Evolutionary conservation across 2,113 vertebrate species (phyloP), one percentile per base, ranked within the genome.

Genomic region (Rhinogobius similis): DNA sequence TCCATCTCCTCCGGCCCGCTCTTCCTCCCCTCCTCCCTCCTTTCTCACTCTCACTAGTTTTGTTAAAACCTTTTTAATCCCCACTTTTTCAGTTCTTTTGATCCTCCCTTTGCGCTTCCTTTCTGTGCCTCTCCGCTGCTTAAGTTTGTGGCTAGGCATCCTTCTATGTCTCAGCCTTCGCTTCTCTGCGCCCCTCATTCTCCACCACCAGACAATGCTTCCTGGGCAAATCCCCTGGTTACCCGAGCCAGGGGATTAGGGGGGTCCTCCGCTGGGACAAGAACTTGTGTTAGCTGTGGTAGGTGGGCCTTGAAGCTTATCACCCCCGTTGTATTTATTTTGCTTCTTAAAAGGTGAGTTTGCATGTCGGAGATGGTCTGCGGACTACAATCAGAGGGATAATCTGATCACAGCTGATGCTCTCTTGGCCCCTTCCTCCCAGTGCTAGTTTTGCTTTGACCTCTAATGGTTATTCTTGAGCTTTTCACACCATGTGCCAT

Each of bases 311-410:
- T 53, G 73, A 44, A 82, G 90, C 86, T 88, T 89, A 91, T 86
- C 81, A 76, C 84, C 69, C 27, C 68, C 73, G 69, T 67, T 39
- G 65, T 93, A 90, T 93, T 93, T 93, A 90, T 90, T 92, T 93
- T 90, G 88, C 39, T 84, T 92, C 87, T 93, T 92, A 92, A 91
- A 92, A 92, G 87, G 86, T 87, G 87, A 90, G 90, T 92, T 84
- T 80, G 77, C 78, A 90, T 88, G 82, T 78, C 55, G 81, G 79
- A 32, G 68, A 82, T 38, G 73, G 88, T 87, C 78, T 81, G 87
- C 81, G 83, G 84, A 87, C 83, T 82, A 74, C 79, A 85, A 58
- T 77, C 72, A 67, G 67, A 63, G 61, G 58, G 83, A 87, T 91
- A 90, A 92, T 92, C 89, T 90, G 83, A 87, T 91, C 86, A 82